Base-by-base conservation (phyloP, 2,888 invertebrate genomes). In the Hydrotaea cyrtoneurina region DNA sequence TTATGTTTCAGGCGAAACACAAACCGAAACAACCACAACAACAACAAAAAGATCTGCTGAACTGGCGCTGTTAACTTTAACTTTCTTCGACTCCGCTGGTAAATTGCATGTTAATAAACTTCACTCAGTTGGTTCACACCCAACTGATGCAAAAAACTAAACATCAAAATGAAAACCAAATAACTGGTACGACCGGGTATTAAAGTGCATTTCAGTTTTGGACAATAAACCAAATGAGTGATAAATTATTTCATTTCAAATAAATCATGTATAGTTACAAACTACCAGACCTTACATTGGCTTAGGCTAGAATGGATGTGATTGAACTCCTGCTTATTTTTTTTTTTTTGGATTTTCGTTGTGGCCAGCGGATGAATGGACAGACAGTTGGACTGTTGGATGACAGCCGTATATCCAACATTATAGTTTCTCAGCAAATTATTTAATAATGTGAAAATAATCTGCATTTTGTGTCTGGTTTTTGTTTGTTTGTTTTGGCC, bases 21-120 rank as follows among this genome's bases (percentile, higher is more conserved):
- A 31, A 31, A 31, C 31, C 2, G 46, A 81, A 66, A 50, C 66
- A 73, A 53, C 72, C 66, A 71, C 69, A 69, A 75, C 78, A 66
- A 50, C 66, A 73, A 53, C 72, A 73, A 71, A 74, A 69, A 75
- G 53, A 80, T 50, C 23, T 39, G 50, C 43, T 23, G 23, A 26
- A n/a, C 43, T 23, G 23, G 7, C 31, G 31, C n/a, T 31, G 57
- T 79, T 73, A 71, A 79, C 53, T 21, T 59, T 43, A 79, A 82
- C 85, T 85, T 85, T 85, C 85, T 76, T 79, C 81, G 78, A 79
- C 64, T 78, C 72, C 73, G 57, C 66, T 62, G 57, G 71, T 77
- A 36, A 76, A 82, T 76, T 79, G 78, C 76, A 79, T 79, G 79
- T 79, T 85, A 85, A 82, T 82, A 82, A 82, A 79, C 81, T 81